Conservation (phyloP, 2,113 vertebrate species). For the Rallus limicola region DNA sequence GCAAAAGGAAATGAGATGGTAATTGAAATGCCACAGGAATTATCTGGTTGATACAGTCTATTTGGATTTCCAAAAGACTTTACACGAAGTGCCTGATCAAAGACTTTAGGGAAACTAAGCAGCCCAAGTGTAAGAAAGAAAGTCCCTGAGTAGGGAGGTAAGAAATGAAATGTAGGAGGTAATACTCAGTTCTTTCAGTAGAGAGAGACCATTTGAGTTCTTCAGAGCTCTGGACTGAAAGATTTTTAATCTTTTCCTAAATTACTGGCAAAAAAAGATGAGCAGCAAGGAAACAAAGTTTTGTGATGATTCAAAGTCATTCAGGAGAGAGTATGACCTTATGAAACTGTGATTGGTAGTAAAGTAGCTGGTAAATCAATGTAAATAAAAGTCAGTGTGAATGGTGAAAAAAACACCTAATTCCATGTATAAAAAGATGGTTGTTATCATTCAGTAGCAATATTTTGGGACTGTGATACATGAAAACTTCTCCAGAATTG, state of each 20-base stretch:
- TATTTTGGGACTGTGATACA: not conserved
- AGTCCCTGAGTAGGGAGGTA: not conserved
- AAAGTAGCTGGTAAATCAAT: not conserved
- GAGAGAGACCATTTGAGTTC: not conserved
- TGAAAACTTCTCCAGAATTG: not conserved
- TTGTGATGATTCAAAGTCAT: not conserved
- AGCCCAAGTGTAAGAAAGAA: not conserved
- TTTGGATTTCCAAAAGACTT: not conserved
- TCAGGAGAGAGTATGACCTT: not conserved
- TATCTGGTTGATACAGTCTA: not conserved
- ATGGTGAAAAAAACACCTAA: not conserved
- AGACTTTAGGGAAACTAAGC: not conserved
- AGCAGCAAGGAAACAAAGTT: not conserved
- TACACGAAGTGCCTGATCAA: not conserved
- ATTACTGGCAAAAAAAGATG: not conserved
- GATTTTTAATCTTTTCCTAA: not conserved
- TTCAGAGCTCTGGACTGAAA: not conserved
- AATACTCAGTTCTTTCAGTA: not conserved
- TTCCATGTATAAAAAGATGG: not conserved
- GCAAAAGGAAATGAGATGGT: not conserved
- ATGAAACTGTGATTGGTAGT: not conserved
- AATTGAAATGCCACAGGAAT: conserved; percentile 5
- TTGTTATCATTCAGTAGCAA: not conserved
- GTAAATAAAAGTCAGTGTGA: not conserved
- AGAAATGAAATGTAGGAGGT: not conserved